Conservation (phyloP, 2,113 vertebrate species). For the Neofelis nebulosa region DNA sequence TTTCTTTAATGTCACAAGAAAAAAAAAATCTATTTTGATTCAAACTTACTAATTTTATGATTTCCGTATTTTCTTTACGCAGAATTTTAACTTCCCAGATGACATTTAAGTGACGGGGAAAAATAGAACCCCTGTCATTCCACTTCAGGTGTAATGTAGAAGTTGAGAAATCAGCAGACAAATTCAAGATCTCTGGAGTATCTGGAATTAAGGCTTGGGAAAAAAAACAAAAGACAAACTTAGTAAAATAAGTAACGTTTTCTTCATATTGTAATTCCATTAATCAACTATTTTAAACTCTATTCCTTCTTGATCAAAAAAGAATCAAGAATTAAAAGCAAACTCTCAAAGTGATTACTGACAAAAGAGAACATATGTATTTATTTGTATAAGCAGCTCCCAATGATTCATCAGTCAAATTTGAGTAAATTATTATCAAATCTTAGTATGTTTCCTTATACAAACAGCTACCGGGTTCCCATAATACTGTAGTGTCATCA, state of each 20-base stretch:
- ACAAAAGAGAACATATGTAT: background rate
- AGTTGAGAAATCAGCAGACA: conserved; percentile 82
- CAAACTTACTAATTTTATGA: conserved; percentile 82
- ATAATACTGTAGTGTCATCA: background rate
- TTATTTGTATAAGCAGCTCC: background rate
- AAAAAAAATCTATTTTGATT: background rate
- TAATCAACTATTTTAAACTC: conserved; percentile 13
- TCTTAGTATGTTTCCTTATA: background rate
- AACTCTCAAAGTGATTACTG: background rate
- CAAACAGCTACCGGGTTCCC: background rate
- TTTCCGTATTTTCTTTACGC: conserved; percentile 78
- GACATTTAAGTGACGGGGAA: conserved; percentile 68
- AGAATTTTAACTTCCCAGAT: conserved; percentile 86
- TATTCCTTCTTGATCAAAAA: background rate
- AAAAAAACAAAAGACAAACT: conserved; percentile 5
- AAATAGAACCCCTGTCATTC: conserved; percentile 78
- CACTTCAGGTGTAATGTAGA: conserved; percentile 80
- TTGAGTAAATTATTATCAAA: background rate
- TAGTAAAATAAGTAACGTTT: background rate
- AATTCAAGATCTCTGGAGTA: conserved; percentile 78
- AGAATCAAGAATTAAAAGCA: background rate
- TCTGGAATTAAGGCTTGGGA: conserved; percentile 83
- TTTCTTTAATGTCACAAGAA: background rate
- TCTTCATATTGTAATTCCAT: background rate
- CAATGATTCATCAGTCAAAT: background rate